A percentile compares a stretch with the other conserved stretches of the same genome.
Conservation (phyloP, 2,113 vertebrate genomes). For the Acrocephalus kingi region DNA sequence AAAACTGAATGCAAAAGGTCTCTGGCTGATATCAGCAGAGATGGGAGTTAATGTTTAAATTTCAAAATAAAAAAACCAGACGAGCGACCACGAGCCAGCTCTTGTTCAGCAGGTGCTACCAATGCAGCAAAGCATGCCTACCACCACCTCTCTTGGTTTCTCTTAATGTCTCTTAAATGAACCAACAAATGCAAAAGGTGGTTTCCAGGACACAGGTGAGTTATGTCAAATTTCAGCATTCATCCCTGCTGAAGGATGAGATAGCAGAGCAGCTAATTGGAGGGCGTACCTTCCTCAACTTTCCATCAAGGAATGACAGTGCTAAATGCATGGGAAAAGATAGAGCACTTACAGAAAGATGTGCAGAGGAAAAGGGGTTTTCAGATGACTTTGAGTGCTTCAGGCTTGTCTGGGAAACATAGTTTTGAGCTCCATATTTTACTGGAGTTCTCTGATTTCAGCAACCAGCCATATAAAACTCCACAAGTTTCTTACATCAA, state of each 20-base stretch:
- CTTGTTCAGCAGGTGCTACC: background rate
- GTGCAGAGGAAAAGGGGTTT: background rate
- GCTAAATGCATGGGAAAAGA: background rate
- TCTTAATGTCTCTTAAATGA: background rate
- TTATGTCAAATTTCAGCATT: background rate
- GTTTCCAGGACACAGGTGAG: background rate
- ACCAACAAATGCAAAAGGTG: background rate
- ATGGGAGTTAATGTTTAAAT: background rate
- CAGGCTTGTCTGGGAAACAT: background rate
- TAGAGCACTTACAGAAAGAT: background rate
- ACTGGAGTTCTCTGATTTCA: background rate
- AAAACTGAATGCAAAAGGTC: background rate
- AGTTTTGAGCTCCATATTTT: background rate
- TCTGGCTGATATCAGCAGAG: background rate
- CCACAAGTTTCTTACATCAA: background rate
- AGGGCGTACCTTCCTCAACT: background rate
- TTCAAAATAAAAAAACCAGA: background rate
- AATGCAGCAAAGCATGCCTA: background rate
- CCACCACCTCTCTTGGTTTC: background rate
- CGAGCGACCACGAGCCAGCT: rapidly evolving
- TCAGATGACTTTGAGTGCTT: background rate
- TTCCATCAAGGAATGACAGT: background rate
- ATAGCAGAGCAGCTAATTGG: background rate
- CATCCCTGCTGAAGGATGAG: background rate
- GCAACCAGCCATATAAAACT: background rate